Conservation (phyloP, 2,888 invertebrate species). For the Tetanocera ferruginea region DNA sequence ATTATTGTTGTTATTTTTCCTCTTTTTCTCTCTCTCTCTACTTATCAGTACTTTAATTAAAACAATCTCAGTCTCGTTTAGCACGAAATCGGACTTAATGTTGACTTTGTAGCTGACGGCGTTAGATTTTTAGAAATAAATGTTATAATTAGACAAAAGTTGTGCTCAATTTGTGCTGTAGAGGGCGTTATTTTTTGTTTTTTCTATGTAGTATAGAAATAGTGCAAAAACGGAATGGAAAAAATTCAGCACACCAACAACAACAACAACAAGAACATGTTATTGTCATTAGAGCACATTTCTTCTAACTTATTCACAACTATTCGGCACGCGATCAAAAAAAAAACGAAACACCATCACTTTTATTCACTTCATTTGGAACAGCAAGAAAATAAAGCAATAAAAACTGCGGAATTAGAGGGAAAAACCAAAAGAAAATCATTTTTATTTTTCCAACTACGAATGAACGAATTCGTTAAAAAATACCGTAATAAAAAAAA, state of each 20-base stretch:
- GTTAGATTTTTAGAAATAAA: too few species aligned
- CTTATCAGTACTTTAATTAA: too few species aligned
- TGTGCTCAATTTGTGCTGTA: too few species aligned
- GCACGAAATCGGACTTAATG: too few species aligned
- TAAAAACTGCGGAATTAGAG: not conserved
- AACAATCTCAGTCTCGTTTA: too few species aligned
- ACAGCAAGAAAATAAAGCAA: not conserved
- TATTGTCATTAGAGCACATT: constrained; percentile 31
- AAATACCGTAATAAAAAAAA: too few species aligned
- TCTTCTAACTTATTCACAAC: constrained; percentile 22
- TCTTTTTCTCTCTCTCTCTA: too few species aligned
- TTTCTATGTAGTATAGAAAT: not conserved
- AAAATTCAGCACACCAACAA: not conserved
- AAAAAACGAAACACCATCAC: too few species aligned
- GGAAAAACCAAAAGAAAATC: not conserved
- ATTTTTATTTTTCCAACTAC: not conserved
- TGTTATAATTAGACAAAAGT: too few species aligned
- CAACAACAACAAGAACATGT: not conserved
- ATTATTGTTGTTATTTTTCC: too few species aligned
- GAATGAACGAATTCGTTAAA: not conserved
- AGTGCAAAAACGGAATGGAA: not conserved
- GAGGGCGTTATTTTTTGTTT: too few species aligned
- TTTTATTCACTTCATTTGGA: not conserved
- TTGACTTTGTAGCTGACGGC: too few species aligned
- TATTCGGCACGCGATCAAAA: constrained; percentile 5